Base-by-base conservation (phyloP, 2,113 vertebrate genomes). In the Meles meles region DNA sequence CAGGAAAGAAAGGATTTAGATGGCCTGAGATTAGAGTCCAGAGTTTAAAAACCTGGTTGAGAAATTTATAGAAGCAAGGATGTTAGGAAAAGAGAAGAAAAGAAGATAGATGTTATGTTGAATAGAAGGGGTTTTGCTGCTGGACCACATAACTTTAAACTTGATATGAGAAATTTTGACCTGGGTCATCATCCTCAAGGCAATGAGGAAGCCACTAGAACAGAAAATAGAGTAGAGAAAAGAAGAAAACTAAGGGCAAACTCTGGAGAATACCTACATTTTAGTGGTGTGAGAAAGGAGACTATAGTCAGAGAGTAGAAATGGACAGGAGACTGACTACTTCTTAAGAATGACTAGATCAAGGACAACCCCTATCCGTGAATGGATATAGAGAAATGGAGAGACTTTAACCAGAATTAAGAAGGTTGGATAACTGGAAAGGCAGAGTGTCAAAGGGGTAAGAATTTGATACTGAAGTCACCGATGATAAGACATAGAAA, bases 151-250 rank as follows among this genome's bases (percentile, higher is more conserved):
- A 27, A 63, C 29, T 93, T 90, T 88, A 79, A 96, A 93, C 69
- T 47, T 57, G 12, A 29, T 57, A 57, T n/a, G 17, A 88, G 25
- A 93, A 79, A 44, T 90, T 8, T 23, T 93, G 21, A 82, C 31
- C 18, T 71, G 29, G 12, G 57, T 77, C n/a, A 76, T 83, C 37
- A 96, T 21, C 14, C 87, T 39, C 29, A 80, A 79, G 39, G 39
- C 57, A 85, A 23, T 88, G 52, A 96, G 3, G 37, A 81, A 87
- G 59, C 3, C 12, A 77, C 25, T 55, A 87, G 14, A 86, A 65
- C 20, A 97, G 42, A 88, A 76, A 83, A 93, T 63, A 88, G 27
- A 83, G 83, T 71, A 80, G 71, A 57, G 37, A 81, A 37, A 96
- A 92, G 27, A 86, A 9, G 49, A 88, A 84, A 72, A 31, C 6